phyloP scores from a whole-genome alignment of 2,888 invertebrate genomes.

The Eledone cirrhosa region DNA sequence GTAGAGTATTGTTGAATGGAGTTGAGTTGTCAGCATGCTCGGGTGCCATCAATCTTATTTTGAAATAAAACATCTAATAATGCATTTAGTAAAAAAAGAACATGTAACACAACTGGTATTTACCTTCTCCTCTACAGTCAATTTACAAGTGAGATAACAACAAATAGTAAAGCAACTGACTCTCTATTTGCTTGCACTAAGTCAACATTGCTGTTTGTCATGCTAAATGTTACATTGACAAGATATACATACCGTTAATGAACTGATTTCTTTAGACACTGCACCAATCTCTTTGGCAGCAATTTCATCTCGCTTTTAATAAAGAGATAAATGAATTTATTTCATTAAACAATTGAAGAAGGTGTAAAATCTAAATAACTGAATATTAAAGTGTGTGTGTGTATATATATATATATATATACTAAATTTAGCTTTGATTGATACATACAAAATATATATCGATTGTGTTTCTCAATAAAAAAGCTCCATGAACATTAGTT shows the following conservation, averaged over 20 bases:
- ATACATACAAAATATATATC: too few relatives aligned
- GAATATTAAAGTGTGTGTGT: neutral
- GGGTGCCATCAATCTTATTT: too few relatives aligned
- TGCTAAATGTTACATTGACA: neutral
- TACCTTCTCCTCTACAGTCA: too few relatives aligned
- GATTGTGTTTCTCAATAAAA: too few relatives aligned
- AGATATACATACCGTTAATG: conserved; percentile 57
- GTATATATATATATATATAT: neutral
- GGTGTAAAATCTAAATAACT: neutral
- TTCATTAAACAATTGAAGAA: neutral
- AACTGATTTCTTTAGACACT: conserved; percentile 62
- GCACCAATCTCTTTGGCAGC: conserved; percentile 62
- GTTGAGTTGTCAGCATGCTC: too few relatives aligned
- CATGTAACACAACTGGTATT: too few relatives aligned
- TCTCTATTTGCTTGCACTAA: neutral
- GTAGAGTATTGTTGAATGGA: too few relatives aligned
- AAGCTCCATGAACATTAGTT: too few relatives aligned
- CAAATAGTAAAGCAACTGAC: neutral
- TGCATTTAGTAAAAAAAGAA: too few relatives aligned
- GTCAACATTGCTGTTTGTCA: neutral
- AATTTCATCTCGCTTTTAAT: conserved; percentile 53
- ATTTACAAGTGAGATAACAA: too few relatives aligned
- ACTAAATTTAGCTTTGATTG: too few relatives aligned
- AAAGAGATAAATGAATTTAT: conserved; percentile 24
- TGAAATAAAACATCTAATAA: too few relatives aligned